These are phyloP conservation scores for Auanema freiburgensis DNA, from an alignment of 2,888 invertebrate species.

Conservation along the genomic window DNA sequence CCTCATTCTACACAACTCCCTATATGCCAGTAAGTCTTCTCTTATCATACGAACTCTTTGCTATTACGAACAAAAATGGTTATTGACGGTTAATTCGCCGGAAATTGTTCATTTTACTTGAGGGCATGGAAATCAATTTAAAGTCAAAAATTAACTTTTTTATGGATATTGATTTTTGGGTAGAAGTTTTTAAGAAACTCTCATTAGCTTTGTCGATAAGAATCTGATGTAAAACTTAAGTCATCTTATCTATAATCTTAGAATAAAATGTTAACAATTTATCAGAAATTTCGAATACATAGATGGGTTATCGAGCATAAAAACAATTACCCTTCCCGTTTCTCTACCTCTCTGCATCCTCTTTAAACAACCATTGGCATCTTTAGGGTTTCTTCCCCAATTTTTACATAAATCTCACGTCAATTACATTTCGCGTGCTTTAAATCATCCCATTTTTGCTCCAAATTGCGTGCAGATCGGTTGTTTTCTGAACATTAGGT, in stretches of 20 bases:
- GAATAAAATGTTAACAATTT: too few species aligned
- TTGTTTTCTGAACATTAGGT: too few species aligned
- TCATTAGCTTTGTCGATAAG: not conserved
- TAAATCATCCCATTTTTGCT: too few species aligned
- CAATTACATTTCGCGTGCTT: too few species aligned
- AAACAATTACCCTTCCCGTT: too few species aligned
- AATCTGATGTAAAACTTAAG: not conserved
- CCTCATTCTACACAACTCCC: not conserved
- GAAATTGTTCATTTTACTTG: too few species aligned
- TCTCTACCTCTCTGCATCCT: slow-evolving; percentile 15
- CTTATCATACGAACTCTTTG: not conserved
- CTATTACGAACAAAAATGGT: too few species aligned
- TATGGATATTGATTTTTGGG: not conserved
- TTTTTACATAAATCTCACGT: slow-evolving; percentile 5
- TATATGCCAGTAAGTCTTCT: not conserved
- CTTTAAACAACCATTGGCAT: not conserved
- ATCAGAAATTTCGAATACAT: too few species aligned
- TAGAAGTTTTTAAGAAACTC: not conserved
- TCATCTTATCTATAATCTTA: not conserved
- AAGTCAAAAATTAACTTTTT: not conserved
- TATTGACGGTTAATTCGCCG: too few species aligned
- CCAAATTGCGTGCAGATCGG: too few species aligned
- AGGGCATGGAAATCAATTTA: not conserved
- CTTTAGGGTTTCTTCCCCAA: not conserved
- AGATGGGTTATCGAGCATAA: too few species aligned